phyloP scores from a whole-genome alignment of 2,888 invertebrate species.

The Perithous albicinctus region DNA sequence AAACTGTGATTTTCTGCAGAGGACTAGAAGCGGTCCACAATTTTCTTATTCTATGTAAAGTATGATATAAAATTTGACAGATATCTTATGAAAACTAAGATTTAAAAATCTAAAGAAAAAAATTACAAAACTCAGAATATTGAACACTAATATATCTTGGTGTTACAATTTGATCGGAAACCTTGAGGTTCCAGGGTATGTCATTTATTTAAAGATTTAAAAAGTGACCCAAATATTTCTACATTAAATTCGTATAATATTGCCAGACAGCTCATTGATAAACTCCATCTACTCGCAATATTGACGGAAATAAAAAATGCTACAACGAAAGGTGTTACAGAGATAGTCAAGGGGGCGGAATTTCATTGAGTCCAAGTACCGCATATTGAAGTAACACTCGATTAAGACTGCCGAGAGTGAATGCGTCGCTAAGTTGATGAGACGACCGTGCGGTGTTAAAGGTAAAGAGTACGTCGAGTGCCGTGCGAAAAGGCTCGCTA shows the following conservation, averaged over 20 bases:
- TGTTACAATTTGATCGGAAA: too few relatives aligned
- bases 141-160: too few relatives aligned
- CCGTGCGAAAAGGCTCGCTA: conserved; percentile 21
- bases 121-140: too few relatives aligned
- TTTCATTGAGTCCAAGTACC: conserved; percentile 64
- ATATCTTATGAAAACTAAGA: too few relatives aligned
- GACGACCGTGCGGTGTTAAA: conserved; percentile 14
- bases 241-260: neutral
- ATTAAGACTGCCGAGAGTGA: conserved; percentile 38
- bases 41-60: too few relatives aligned
- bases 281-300: neutral
- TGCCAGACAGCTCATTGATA: neutral
- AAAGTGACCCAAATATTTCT: conserved; percentile 16
- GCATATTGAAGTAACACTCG: conserved; percentile 65
- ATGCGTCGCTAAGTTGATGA: conserved; percentile 32
- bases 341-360: conserved; percentile 47
- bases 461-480: conserved; percentile 35
- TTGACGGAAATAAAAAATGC: conserved; percentile 8
- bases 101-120: too few relatives aligned
- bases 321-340: conserved; percentile 11
- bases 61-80: too few relatives aligned
- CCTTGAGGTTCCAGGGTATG: too few relatives aligned
- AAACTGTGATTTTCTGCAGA: too few relatives aligned
- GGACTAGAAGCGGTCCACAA: too few relatives aligned
- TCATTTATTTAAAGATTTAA: too few relatives aligned